phyloP scores from a whole-genome alignment of 2,888 invertebrate species.

The Lycia hirtaria region DNA sequence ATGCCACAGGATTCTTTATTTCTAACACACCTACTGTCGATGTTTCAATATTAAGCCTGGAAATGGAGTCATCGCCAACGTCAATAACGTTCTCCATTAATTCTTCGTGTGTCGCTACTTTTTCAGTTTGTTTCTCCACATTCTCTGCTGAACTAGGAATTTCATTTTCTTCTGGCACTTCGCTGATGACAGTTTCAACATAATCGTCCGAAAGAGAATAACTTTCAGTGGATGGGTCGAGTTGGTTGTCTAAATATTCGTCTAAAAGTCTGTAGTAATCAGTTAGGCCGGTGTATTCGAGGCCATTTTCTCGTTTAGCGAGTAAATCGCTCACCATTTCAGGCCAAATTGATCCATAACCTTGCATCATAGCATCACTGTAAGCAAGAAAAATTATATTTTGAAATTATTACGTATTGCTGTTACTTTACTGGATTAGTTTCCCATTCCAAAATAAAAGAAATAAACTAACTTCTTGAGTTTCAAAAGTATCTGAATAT shows the following conservation, averaged over 20 bases:
- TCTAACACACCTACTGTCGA: constrained; percentile 79
- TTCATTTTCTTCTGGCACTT: constrained; percentile 61
- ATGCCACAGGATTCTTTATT: constrained; percentile 71
- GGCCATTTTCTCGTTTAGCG: constrained; percentile 74
- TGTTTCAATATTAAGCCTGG: constrained; percentile 67
- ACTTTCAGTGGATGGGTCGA: constrained; percentile 63
- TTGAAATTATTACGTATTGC: constrained; percentile 8
- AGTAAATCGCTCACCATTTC: constrained; percentile 79
- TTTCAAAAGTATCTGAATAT: too few species aligned
- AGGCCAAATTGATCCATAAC: constrained; percentile 74
- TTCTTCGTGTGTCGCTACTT: constrained; percentile 46
- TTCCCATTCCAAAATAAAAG: too few species aligned
- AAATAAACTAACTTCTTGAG: too few species aligned
- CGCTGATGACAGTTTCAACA: constrained; percentile 58
- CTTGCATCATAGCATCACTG: constrained; percentile 79
- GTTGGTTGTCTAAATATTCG: constrained; percentile 81
- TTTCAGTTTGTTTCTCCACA: constrained; percentile 33
- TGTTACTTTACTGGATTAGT: too few species aligned
- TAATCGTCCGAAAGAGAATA: constrained; percentile 66
- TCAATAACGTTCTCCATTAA: constrained; percentile 67
- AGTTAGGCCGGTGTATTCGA: constrained; percentile 79
- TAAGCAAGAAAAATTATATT: constrained; percentile 35
- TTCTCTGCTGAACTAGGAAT: constrained; percentile 50
- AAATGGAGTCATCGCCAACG: constrained; percentile 60
- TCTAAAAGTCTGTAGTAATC: constrained; percentile 84